Evolutionary conservation across 2,797 vertebrate species (phyloP), one percentile per base, ranked within the genome.

Genomic region (Gorsachius magnificus): DNA sequence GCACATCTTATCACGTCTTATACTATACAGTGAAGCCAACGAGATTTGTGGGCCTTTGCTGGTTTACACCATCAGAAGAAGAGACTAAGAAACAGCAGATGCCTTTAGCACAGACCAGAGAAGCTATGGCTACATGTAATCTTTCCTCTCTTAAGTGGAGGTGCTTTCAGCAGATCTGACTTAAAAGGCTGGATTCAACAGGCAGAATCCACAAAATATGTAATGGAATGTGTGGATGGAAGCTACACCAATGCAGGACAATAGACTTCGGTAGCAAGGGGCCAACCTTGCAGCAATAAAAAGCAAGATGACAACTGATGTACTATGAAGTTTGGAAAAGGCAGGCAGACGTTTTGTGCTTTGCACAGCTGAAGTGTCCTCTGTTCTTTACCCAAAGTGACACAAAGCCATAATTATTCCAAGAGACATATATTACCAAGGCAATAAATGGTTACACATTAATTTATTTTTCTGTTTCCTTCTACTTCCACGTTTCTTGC

Each of bases 61-160:
- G 33, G 31, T 51, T 85, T 63, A 77, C 15, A 35, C 6, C 2
- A 2, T n/a, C 71, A 80, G 48, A 63, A 4, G 3, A 83, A 66
- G 53, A 85, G 28, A 26, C 9, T 4, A 6, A 83, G 26, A 65
- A 83, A 68, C 25, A 83, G 21, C 60, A 91, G 51, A 77, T 38
- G 15, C 21, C 33, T 92, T 72, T 43, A 63, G 38, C n/a, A 79
- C 4, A 51, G 48, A 50, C 7, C 56, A 78, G 51, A 83, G 61
- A 70, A 66, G 41, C 38, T 60, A 46, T 2, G 1, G 26, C 13
- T 45, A 46, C 7, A 20, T 0, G 1, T 16, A 50, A 70, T n/a
- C n/a, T 70, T 83, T 51, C 16, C 28, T 50, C 24, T 64, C 45
- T 56, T 65, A 48, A 84, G 53, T 8, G 28, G 43, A 87, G 18